These are phyloP conservation scores for Drosophila differens DNA, from an alignment of 2,888 invertebrate species.

Conservation along the genomic window DNA sequence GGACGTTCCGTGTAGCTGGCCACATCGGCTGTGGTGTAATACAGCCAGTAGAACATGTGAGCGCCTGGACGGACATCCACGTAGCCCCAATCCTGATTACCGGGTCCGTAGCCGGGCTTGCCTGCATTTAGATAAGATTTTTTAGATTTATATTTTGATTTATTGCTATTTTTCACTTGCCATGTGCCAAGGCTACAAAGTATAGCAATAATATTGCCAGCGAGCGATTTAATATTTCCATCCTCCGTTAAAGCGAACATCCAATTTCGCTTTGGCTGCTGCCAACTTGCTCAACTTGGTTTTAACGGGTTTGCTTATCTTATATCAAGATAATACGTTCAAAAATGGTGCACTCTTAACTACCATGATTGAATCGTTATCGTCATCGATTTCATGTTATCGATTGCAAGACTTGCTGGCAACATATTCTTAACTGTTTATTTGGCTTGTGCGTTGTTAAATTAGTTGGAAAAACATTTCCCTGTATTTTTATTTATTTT, in stretches of 20 bases:
- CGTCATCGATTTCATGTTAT: neutral
- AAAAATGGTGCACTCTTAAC: neutral
- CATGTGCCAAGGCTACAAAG: constrained; percentile 34
- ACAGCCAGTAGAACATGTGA: constrained; percentile 95
- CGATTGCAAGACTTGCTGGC: neutral
- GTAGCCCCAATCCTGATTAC: constrained; percentile 91
- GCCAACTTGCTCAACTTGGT: neutral
- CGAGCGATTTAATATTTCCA: constrained; percentile 21
- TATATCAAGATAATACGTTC: constrained; percentile 11
- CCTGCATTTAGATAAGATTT: constrained; percentile 36
- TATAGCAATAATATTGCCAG: constrained; percentile 45
- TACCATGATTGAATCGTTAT: neutral
- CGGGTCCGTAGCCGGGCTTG: constrained; percentile 87
- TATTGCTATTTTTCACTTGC: constrained; percentile 16
- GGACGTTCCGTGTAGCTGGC: constrained; percentile 88
- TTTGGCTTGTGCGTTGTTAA: neutral
- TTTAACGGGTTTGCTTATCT: constrained; percentile 58
- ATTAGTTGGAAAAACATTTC: neutral
- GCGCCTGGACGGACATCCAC: constrained; percentile 90
- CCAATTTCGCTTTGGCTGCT: constrained; percentile 11
- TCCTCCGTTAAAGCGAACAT: constrained; percentile 24
- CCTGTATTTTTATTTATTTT: neutral
- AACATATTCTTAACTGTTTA: neutral
- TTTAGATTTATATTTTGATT: neutral
- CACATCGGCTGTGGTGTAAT: constrained; percentile 89